Evolutionary conservation across 2,113 vertebrate genomes (phyloP).

Genomic region (Scopus umbretta): DNA sequence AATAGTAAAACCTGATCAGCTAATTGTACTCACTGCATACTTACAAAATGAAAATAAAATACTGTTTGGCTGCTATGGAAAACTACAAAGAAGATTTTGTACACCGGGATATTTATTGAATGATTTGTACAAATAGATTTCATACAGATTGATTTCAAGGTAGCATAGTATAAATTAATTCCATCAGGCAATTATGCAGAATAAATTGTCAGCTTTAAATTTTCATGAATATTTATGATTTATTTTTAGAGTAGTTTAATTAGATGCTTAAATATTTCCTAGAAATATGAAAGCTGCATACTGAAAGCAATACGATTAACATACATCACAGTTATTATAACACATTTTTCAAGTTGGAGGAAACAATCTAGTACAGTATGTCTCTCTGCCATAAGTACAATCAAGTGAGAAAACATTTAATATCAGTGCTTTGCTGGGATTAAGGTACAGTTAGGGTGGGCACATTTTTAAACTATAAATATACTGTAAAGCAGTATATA

Average conservation of each 20-base stretch:
- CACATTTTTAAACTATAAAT: neutral
- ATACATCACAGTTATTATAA: neutral
- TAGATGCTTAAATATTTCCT: neutral
- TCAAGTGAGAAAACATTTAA: neutral
- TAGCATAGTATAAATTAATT: neutral
- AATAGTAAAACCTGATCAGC: neutral
- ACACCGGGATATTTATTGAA: neutral
- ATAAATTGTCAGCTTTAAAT: neutral
- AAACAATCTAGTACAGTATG: neutral
- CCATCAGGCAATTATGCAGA: neutral
- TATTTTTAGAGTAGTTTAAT: neutral
- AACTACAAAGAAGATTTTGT: neutral
- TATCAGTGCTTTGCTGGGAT: neutral
- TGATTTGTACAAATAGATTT: neutral
- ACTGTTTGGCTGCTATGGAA: neutral
- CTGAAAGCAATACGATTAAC: neutral
- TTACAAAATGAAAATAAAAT: neutral
- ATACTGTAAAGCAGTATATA: neutral
- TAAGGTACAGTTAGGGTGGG: neutral
- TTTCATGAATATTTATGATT: neutral
- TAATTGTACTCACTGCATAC: neutral
- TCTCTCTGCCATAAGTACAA: neutral
- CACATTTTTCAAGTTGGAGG: neutral
- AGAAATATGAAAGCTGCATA: neutral
- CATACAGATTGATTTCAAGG: neutral